These are phyloP conservation scores for Lydus trimaculatus DNA, from an alignment of 2,888 invertebrate species.

Conservation along the genomic window DNA sequence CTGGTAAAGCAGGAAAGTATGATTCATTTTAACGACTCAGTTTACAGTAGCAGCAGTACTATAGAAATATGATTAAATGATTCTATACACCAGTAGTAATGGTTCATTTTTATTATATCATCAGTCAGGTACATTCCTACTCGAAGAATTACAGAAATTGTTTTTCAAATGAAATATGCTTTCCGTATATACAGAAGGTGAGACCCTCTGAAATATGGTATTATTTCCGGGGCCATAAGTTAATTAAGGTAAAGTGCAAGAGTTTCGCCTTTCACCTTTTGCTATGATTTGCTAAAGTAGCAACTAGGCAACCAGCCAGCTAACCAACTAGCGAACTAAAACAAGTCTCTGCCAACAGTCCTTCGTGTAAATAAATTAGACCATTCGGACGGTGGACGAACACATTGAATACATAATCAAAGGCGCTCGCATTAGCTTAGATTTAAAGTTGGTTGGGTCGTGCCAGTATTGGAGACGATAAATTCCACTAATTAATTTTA, in stretches of 20 bases:
- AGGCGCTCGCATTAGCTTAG: slow-evolving; percentile 47
- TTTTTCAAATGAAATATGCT: background rate
- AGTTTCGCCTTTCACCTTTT: slow-evolving; percentile 26
- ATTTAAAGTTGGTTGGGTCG: slow-evolving; percentile 51
- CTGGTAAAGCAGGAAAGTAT: no score
- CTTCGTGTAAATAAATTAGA: slow-evolving; percentile 48
- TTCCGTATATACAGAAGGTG: background rate
- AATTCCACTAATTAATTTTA: slow-evolving; percentile 58
- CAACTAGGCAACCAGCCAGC: background rate
- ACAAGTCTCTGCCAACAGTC: slow-evolving; percentile 10
- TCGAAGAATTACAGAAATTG: background rate
- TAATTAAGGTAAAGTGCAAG: slow-evolving; percentile 33
- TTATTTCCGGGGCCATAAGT: slow-evolving; percentile 22
- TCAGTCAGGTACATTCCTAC: background rate
- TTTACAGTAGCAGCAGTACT: no score
- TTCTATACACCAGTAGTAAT: no score
- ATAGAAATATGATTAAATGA: no score
- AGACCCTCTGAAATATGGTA: slow-evolving; percentile 18
- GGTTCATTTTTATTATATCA: no score
- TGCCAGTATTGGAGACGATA: slow-evolving; percentile 52
- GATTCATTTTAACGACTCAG: no score
- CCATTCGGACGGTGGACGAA: slow-evolving; percentile 41
- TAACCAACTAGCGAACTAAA: background rate
- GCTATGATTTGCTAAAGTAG: background rate
- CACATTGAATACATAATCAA: slow-evolving; percentile 53